Evolutionary conservation across 2,888 invertebrate genomes (phyloP), one percentile per base, ranked within the genome.

Genomic region (Platycheirus albimanus): DNA sequence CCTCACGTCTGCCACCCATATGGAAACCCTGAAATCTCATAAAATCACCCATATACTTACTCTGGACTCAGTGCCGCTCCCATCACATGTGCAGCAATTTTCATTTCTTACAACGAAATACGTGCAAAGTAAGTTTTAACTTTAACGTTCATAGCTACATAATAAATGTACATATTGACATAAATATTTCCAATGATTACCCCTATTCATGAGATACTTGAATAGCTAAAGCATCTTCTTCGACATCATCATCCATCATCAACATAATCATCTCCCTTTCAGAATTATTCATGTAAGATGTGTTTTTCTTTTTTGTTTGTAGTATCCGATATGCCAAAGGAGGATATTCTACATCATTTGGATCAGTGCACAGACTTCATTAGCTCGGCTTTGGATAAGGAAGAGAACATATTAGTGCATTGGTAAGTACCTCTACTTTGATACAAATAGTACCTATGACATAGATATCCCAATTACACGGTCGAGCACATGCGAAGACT

Each of bases 321-420:
- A 95, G 94, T 97, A 88, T 94, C 96, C 0, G 97, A 97, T 91
- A 94, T 96, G 89, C 95, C 96, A 0, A 94, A 95, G 86, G 96
- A 96, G 88, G 97, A 98, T 90, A 91, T 98, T 41, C 92, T 98
- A 45, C 94, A 93, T 85, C 93, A 95, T 87, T 93, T 98, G 85
- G 95, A 95, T 84, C 94, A 95, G 52, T 94, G 96, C 66, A 94
- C 94, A 87, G 91, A 93, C 3, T 98, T 96, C 87, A 97, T 98
- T 76, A 93, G 93, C 84, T 90, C 93, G 78, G 95, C 95, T 1
- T 91, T 94, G 70, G 89, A 94, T 4, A 88, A 89, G 2, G 92
- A 92, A 36, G 95, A 95, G 45, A 94, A 92, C 72, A 93, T 97
- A 5, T 92, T 98, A 11, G 96, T 98, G 1, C 98, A 98, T 88